Evolutionary conservation across 2,797 vertebrate genomes (phyloP).

Genomic region (Psittacula echo): DNA sequence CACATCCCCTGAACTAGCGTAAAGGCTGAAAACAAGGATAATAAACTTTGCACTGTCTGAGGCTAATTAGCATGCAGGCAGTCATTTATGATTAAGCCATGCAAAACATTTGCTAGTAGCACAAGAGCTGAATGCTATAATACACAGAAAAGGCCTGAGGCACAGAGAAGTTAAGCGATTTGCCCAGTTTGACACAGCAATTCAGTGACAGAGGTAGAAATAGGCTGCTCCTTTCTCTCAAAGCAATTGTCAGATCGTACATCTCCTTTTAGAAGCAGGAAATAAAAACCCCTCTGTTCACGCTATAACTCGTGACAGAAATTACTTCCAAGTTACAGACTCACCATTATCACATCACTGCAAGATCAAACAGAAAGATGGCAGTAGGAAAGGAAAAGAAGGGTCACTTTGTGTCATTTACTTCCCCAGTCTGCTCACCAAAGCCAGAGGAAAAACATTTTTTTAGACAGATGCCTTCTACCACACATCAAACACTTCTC

Average conservation of each 20-base stretch:
- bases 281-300: slow-evolving; percentile 44
- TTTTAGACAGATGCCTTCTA: slow-evolving; percentile 47
- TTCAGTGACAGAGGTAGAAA: slow-evolving; percentile 24
- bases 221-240: background rate
- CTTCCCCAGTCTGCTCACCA: slow-evolving; percentile 24
- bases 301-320: slow-evolving; percentile 24
- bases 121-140: background rate
- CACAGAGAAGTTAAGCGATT: background rate
- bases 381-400: slow-evolving; percentile 33
- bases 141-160: background rate
- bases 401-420: slow-evolving; percentile 47
- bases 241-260: slow-evolving; percentile 43
- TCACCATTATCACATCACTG: slow-evolving; percentile 37
- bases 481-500: slow-evolving; percentile 48
- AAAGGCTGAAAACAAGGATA: slow-evolving; percentile 36
- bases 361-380: slow-evolving; percentile 55
- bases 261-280: slow-evolving; percentile 26
- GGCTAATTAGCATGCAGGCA: slow-evolving; percentile 28
- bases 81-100: slow-evolving; percentile 40
- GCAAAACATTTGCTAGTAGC: background rate
- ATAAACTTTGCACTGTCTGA: slow-evolving; percentile 32
- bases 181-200: background rate
- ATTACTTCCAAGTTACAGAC: slow-evolving; percentile 54
- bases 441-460: slow-evolving; percentile 39
- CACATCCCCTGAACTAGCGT: background rate